A percentile compares a stretch with the other conserved stretches of the same genome.
phyloP scores from a whole-genome alignment of 2,888 invertebrate species.

The Cephalotes varians region DNA sequence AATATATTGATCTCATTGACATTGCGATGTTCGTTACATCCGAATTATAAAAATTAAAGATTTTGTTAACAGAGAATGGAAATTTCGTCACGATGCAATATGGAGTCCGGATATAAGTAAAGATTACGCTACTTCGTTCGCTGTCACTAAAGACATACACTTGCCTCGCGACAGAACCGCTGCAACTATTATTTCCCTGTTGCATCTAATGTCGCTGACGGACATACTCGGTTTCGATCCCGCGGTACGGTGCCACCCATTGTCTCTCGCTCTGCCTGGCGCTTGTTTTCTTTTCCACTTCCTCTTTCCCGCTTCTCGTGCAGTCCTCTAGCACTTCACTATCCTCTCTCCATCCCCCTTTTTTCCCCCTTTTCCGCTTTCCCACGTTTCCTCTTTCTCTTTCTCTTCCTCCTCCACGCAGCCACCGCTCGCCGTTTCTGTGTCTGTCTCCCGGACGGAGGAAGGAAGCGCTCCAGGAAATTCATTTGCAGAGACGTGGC shows the following conservation, averaged over 20 bases:
- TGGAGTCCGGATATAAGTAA: neutral
- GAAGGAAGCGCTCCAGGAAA: conserved; percentile 69
- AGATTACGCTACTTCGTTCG: conserved; percentile 37
- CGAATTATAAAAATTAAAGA: neutral
- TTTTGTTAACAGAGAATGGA: neutral
- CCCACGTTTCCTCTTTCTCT: conserved; percentile 26
- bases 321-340: conserved; percentile 21
- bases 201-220: conserved; percentile 51
- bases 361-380: conserved; percentile 17
- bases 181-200: conserved; percentile 35
- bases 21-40: neutral
- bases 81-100: neutral
- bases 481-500: conserved; percentile 67
- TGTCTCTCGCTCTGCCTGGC: conserved; percentile 38
- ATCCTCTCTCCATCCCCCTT: neutral
- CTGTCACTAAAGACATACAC: conserved; percentile 49
- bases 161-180: conserved; percentile 21
- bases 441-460: conserved; percentile 56
- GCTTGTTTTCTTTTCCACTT: conserved; percentile 39
- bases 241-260: conserved; percentile 32
- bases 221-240: conserved; percentile 45
- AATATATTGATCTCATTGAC: neutral
- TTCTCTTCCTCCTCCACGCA: neutral
- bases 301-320: conserved; percentile 7
- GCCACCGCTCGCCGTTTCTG: conserved; percentile 13